A percentile compares a stretch with the other conserved stretches of the same genome.
Conservation (phyloP, 2,113 vertebrate species). For the Rana temporaria region DNA sequence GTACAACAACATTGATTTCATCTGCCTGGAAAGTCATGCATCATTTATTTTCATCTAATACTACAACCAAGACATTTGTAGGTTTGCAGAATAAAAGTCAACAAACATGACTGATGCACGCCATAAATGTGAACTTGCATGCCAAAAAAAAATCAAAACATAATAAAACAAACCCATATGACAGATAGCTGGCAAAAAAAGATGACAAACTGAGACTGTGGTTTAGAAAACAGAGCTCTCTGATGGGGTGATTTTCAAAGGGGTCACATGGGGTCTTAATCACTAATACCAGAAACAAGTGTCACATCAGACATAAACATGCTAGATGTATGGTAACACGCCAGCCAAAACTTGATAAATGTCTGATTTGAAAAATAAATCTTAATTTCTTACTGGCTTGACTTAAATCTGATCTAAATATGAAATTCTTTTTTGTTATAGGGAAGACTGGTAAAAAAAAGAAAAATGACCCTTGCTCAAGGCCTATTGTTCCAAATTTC, state of each 20-base stretch:
- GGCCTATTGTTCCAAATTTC: too few species aligned
- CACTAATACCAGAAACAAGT: neutral
- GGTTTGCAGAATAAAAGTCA: neutral
- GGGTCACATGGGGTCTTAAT: neutral
- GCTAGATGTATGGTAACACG: neutral
- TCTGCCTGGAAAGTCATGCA: neutral
- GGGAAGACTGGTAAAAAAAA: too few species aligned
- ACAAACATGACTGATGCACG: slow-evolving; percentile 1
- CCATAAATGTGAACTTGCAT: slow-evolving; percentile 8
- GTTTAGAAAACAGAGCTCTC: neutral
- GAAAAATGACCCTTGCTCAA: too few species aligned
- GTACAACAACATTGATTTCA: too few species aligned
- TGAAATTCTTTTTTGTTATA: too few species aligned
- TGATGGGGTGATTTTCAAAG: neutral
- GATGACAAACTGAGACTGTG: neutral
- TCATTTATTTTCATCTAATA: slow-evolving; percentile 9
- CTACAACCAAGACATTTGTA: slow-evolving; percentile 1
- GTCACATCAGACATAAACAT: neutral
- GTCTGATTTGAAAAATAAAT: neutral
- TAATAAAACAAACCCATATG: slow-evolving; percentile 8
- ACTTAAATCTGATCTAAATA: too few species aligned
- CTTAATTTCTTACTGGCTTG: neutral
- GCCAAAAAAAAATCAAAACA: slow-evolving; percentile 2
- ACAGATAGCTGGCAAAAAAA: slow-evolving; percentile 6
- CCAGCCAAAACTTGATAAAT: neutral